Evolutionary conservation across 2,113 vertebrate species (phyloP).

Genomic region (Arizona elegans): DNA sequence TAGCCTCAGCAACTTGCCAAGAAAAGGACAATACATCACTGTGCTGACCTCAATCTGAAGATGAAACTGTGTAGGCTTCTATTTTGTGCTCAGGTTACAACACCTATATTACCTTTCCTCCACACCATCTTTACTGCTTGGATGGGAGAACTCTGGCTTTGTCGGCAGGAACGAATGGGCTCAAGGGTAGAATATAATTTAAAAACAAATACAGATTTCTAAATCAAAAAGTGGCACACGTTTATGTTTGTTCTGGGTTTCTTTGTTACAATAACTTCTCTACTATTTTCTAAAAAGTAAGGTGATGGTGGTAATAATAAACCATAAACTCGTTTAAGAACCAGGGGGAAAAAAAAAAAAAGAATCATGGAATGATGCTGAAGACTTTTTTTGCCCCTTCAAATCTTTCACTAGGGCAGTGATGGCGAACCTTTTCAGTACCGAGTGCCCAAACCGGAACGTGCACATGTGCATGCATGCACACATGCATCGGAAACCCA

Average conservation of each 20-base stretch:
- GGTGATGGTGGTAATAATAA: neutral
- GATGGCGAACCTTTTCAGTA: no score
- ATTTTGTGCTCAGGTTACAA: neutral
- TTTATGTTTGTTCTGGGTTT: neutral
- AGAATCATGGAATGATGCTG: neutral
- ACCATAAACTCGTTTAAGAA: neutral
- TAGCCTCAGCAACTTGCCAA: neutral
- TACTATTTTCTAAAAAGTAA: neutral
- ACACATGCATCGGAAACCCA: no score
- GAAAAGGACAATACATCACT: neutral
- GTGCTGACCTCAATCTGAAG: neutral
- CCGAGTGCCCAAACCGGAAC: no score
- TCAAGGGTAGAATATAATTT: neutral
- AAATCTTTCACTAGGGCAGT: neutral
- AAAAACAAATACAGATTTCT: neutral
- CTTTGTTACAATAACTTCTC: neutral
- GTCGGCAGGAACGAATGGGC: neutral
- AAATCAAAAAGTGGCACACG: neutral
- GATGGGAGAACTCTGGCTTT: neutral
- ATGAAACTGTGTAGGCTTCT: neutral
- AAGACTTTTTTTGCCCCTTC: neutral
- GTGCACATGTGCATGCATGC: no score
- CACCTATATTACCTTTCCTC: neutral
- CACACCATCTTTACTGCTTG: neutral
- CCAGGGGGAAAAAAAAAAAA: neutral